Conservation (phyloP, 2,888 invertebrate species). For the Cantharis rufa region DNA sequence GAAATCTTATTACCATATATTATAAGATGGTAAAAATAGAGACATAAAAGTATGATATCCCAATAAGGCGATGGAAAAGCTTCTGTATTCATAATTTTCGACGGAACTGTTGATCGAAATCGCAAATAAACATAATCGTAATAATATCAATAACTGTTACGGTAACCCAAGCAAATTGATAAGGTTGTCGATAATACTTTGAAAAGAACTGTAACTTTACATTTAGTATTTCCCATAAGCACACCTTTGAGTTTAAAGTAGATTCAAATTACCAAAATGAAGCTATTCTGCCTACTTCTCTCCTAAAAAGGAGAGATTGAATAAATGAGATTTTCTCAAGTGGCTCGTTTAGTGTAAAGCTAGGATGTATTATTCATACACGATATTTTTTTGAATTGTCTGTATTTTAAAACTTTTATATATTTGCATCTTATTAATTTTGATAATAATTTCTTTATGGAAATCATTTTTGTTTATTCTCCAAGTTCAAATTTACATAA, state of each 20-base stretch:
- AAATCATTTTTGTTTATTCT: neutral
- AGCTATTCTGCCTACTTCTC: constrained; percentile 35
- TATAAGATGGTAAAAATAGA: neutral
- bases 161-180: constrained; percentile 26
- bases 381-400: constrained; percentile 17
- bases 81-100: neutral
- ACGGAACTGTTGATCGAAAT: neutral
- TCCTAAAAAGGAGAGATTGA: constrained; percentile 46
- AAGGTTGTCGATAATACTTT: constrained; percentile 19
- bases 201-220: constrained; percentile 17
- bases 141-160: constrained; percentile 16
- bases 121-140: neutral
- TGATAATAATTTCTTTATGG: neutral
- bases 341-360: constrained; percentile 23
- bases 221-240: constrained; percentile 29
- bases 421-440: neutral
- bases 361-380: constrained; percentile 28
- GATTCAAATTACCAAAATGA: constrained; percentile 34
- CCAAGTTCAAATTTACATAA: too few species aligned
- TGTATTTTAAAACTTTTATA: constrained; percentile 5
- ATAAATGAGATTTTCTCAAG: constrained; percentile 49
- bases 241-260: constrained; percentile 27
- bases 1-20: neutral
- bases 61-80: neutral
- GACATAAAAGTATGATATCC: neutral